phyloP scores from a whole-genome alignment of 2,888 invertebrate species.

The Atrina japonica region DNA sequence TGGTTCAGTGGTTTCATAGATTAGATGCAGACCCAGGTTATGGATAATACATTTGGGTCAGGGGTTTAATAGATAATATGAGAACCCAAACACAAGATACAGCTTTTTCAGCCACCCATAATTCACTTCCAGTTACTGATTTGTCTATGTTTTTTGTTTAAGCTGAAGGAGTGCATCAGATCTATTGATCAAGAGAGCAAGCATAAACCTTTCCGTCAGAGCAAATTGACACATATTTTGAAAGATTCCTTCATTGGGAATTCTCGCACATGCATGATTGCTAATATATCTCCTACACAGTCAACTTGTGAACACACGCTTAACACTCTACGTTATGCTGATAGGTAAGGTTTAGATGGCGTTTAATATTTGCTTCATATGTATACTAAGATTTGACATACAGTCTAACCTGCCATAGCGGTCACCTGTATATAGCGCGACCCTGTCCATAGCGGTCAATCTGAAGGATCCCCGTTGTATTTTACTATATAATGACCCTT shows the following conservation, averaged over 20 bases:
- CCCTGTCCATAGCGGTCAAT: too few relatives aligned
- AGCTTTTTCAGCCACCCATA: too few relatives aligned
- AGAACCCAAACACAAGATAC: too few relatives aligned
- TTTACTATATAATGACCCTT: too few relatives aligned
- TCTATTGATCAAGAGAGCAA: conserved; percentile 78
- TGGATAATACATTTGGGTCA: too few relatives aligned
- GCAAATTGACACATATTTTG: conserved; percentile 80
- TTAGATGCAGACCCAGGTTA: too few relatives aligned
- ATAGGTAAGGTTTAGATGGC: conserved; percentile 74
- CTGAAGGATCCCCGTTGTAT: too few relatives aligned
- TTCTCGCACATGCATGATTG: conserved; percentile 79
- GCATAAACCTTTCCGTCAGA: conserved; percentile 80
- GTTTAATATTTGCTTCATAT: neutral
- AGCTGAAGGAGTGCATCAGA: conserved; percentile 80
- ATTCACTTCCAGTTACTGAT: neutral
- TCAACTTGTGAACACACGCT: conserved; percentile 78
- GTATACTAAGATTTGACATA: too few relatives aligned
- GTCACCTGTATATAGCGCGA: too few relatives aligned
- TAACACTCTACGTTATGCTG: conserved; percentile 80
- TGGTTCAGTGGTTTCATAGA: too few relatives aligned
- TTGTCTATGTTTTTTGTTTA: conserved; percentile 44
- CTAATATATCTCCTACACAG: conserved; percentile 77
- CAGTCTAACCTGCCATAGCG: too few relatives aligned
- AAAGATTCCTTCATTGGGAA: conserved; percentile 79
- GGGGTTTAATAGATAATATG: too few relatives aligned